Percentiles rank a stretch among this genome's conserved stretches.
Evolutionary conservation across 1,140 invertebrate species (phyloP).

Genomic region (Archegozetes longisetosus): DNA sequence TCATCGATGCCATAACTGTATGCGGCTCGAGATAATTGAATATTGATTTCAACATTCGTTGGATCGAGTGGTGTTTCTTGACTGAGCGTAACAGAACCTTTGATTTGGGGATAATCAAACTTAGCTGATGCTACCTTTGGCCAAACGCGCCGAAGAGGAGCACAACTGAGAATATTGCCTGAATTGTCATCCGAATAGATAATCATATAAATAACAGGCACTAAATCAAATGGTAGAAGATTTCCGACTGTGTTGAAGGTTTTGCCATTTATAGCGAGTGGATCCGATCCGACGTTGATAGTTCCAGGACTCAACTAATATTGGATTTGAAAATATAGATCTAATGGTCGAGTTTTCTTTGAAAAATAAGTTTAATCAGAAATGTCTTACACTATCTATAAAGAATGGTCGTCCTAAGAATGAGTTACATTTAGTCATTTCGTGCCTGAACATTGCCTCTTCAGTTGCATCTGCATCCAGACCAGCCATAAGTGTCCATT

Average conservation of each 20-base stretch:
- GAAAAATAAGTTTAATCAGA: neutral
- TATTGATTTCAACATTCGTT: constrained; percentile 56
- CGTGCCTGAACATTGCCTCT: neutral
- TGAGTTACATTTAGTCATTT: neutral
- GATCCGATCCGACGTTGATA: constrained; percentile 18
- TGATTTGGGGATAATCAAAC: constrained; percentile 59
- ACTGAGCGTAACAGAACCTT: constrained; percentile 54
- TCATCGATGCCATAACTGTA: constrained; percentile 37
- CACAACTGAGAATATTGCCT: constrained; percentile 62
- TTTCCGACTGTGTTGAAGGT: constrained; percentile 13
- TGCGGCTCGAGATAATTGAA: constrained; percentile 40
- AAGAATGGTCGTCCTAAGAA: neutral
- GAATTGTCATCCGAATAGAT: constrained; percentile 61
- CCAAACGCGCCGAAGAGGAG: constrained; percentile 43
- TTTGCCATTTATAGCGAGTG: constrained; percentile 15
- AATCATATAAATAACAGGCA: constrained; percentile 58
- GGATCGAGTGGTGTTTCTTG: constrained; percentile 70
- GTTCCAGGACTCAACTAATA: constrained; percentile 12
- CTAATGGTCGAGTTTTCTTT: constrained; percentile 9
- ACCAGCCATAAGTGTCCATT: constrained; percentile 7
- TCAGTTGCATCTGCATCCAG: neutral
- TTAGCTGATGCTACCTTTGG: constrained; percentile 38
- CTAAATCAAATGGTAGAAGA: constrained; percentile 28
- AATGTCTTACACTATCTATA: constrained; percentile 9
- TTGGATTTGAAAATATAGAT: constrained; percentile 13